Conservation (phyloP, 1,140 invertebrate genomes). For the Alviniconcha marisindica region DNA sequence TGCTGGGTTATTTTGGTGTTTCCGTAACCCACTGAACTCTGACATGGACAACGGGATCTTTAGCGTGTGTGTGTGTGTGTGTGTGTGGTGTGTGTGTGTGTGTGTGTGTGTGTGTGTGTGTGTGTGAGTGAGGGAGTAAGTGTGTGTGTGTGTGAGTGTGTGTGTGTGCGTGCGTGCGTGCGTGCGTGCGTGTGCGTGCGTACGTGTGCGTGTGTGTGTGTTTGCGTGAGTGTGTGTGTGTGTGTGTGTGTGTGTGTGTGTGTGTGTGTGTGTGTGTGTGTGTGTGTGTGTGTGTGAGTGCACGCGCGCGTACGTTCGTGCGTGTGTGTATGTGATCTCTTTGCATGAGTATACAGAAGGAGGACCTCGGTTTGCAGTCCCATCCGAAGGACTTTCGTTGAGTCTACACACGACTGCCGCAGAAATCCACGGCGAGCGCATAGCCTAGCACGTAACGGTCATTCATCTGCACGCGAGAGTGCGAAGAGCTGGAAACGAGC, state of each 20-base stretch:
- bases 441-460: no score
- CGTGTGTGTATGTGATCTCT: background rate
- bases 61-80: background rate
- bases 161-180: background rate
- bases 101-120: background rate
- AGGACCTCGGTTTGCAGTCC: no score
- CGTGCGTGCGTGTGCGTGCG: background rate
- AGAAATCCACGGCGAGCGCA: no score
- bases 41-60: no score
- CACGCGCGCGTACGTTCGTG: background rate
- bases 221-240: background rate
- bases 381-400: no score
- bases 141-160: background rate
- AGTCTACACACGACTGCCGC: no score
- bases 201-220: background rate
- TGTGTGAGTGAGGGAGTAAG: slow-evolving; percentile 11
- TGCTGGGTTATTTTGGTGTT: no score
- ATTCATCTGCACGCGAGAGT: no score
- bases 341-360: no score
- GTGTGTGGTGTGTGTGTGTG: background rate
- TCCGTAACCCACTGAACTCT: no score
- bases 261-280: background rate
- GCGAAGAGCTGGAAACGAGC: no score
- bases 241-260: background rate
- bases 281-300: background rate